These are phyloP conservation scores for Champsocephalus esox DNA, from an alignment of 2,797 vertebrate genomes.

Conservation along the genomic window DNA sequence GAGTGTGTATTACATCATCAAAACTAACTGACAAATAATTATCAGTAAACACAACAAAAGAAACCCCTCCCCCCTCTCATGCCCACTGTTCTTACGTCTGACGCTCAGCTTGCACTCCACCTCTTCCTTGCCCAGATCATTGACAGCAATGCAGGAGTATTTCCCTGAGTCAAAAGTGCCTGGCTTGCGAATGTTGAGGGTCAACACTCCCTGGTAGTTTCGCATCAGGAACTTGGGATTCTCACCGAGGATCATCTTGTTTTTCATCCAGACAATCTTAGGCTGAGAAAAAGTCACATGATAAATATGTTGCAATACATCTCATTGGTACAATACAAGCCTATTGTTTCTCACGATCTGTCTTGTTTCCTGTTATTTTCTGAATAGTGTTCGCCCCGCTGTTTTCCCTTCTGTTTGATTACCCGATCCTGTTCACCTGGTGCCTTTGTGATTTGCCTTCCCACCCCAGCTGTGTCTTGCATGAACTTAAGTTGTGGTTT, in stretches of 20 bases:
- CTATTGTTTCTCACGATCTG: too few species aligned
- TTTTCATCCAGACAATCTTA: constrained; percentile 97
- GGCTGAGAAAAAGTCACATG: constrained; percentile 80
- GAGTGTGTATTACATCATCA: background rate
- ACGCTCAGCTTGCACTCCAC: constrained; percentile 93
- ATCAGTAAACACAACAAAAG: background rate
- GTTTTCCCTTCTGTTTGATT: too few species aligned
- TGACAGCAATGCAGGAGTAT: constrained; percentile 92
- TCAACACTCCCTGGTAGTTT: constrained; percentile 95
- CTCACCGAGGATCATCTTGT: constrained; percentile 90
- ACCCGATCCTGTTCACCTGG: too few species aligned
- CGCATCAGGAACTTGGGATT: constrained; percentile 94
- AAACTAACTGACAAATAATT: background rate
- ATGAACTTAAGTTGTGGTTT: too few species aligned
- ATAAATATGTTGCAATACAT: background rate
- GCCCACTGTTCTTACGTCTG: constrained; percentile 81
- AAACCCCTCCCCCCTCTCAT: background rate
- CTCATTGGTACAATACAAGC: background rate
- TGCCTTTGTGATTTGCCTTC: too few species aligned
- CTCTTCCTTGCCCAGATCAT: constrained; percentile 90
- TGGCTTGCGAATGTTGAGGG: constrained; percentile 95
- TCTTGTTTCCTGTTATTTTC: too few species aligned
- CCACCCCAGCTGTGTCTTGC: too few species aligned
- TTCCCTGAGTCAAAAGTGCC: constrained; percentile 90
- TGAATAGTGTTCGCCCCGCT: too few species aligned